These are phyloP conservation scores for Tachysurus vachellii DNA, from an alignment of 2,113 vertebrate genomes.

Conservation along the genomic window DNA sequence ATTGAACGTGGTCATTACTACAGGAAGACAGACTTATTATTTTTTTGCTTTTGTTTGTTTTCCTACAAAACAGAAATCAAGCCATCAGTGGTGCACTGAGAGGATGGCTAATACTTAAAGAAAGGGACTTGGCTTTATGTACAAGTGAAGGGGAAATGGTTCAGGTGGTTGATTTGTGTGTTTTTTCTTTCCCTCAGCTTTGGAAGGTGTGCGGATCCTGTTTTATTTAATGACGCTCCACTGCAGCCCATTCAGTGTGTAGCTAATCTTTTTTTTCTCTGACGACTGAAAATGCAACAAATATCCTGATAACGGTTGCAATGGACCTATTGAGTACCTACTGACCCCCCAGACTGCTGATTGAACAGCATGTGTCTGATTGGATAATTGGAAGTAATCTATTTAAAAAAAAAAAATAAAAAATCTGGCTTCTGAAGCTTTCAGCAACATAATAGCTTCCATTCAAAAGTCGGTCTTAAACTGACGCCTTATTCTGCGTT, in stretches of 20 bases:
- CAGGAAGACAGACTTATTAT: conserved; percentile 56
- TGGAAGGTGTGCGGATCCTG: not conserved
- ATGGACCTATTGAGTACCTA: not conserved
- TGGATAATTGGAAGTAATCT: not conserved
- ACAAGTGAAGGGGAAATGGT: conserved; percentile 51
- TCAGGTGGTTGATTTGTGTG: not conserved
- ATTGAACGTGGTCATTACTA: conserved; percentile 63
- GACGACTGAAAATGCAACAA: not conserved
- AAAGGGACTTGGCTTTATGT: conserved; percentile 60
- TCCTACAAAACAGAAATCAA: conserved; percentile 69
- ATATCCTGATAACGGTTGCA: not conserved
- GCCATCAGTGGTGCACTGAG: conserved; percentile 64
- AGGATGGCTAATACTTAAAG: conserved; percentile 64
- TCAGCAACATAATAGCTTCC: not conserved
- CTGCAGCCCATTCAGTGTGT: not conserved
- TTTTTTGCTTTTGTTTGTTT: conserved; percentile 54
- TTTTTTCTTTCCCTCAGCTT: not conserved
- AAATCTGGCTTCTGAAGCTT: not conserved
- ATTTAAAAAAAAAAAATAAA: too few species aligned
- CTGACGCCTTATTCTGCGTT: not conserved
- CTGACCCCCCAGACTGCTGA: not conserved
- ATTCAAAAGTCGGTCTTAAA: not conserved
- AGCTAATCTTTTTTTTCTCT: not conserved
- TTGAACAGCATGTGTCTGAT: not conserved
- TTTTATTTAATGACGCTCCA: not conserved